Base-by-base conservation (phyloP, 2,888 invertebrate species). In the Drosophila quasianomalipes region DNA sequence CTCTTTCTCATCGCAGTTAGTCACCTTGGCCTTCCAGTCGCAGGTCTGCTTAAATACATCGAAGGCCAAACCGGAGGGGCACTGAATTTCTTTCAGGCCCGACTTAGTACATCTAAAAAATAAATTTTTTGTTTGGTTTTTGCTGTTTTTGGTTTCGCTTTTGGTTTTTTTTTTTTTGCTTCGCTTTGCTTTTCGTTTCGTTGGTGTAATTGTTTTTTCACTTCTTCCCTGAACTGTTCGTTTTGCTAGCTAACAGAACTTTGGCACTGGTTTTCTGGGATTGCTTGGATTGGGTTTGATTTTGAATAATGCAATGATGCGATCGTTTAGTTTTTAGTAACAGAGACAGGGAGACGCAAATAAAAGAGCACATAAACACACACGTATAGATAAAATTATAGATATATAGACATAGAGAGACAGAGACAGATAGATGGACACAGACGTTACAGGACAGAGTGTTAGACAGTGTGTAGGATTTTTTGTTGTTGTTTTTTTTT, bases 11-110 rank as follows among this genome's bases (percentile, higher is more conserved):
- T 97, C 97, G 96, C 98, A 98, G 96, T 97, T 98, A 95, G 95
- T 96, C 95, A 98, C 98, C 96, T 98, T 97, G 95, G 97, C 97
- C 96, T 98, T 98, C 98, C 98, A 98, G 96, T 98, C 98, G 95
- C 98, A 98, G 94, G 98, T 98, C 96, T 98, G 98, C 96, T 98
- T 98, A 95, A 97, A 97, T 95, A 98, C 96, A 96, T 98, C 98
- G 96, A 98, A 98, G 95, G 98, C 96, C 96, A 98, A 96, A 95
- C 98, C 98, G 94, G 97, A 97, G 94, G 98, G 98, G 95, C 98
- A 98, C 95, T 97, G 97, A 95, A 98, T 97, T 96, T 97, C 97
- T 97, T 97, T 97, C 95, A 97, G 96, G 95, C 97, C 97, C 95
- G 97, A 97, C 95, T 96, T 97, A 95, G 97, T 97, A 96, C 97